Conservation (phyloP, 2,113 vertebrate species). For the Nettapus auritus region DNA sequence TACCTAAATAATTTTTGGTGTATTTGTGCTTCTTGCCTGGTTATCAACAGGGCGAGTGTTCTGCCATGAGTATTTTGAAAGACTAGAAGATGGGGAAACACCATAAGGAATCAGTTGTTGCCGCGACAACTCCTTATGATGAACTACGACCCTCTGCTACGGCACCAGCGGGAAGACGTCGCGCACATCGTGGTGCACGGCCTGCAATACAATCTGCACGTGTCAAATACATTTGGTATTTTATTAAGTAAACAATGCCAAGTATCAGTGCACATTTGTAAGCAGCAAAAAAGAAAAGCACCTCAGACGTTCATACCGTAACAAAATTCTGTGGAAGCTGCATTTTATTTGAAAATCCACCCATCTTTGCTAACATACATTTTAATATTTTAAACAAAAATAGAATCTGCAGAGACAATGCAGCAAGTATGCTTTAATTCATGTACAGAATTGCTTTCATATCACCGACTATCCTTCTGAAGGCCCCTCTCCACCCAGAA, state of each 20-base stretch:
- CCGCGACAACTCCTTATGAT: not conserved
- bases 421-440: slow-evolving; percentile 92
- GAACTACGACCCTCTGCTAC: rapidly evolving
- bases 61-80: not conserved
- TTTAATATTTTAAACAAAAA: slow-evolving; percentile 98
- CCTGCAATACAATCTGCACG: not conserved
- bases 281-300: slow-evolving; percentile 69
- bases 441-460: slow-evolving; percentile 95
- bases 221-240: slow-evolving; percentile 53
- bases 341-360: slow-evolving; percentile 99
- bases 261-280: slow-evolving; percentile 64
- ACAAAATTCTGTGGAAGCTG: slow-evolving; percentile 93
- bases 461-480: slow-evolving; percentile 87
- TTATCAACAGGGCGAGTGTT: not conserved
- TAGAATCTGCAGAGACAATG: slow-evolving; percentile 95
- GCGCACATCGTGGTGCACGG: not conserved
- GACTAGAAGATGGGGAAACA: not conserved
- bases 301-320: slow-evolving; percentile 77
- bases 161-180: rapidly evolving
- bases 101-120: not conserved
- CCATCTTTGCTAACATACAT: slow-evolving; percentile 95
- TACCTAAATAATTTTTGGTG: not conserved
- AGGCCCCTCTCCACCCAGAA: slow-evolving; percentile 78
- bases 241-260: slow-evolving; percentile 75
- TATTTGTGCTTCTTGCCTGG: not conserved